Evolutionary conservation across 2,888 invertebrate species (phyloP), one percentile per base, ranked within the genome.

Genomic region (Doris montereyensis): DNA sequence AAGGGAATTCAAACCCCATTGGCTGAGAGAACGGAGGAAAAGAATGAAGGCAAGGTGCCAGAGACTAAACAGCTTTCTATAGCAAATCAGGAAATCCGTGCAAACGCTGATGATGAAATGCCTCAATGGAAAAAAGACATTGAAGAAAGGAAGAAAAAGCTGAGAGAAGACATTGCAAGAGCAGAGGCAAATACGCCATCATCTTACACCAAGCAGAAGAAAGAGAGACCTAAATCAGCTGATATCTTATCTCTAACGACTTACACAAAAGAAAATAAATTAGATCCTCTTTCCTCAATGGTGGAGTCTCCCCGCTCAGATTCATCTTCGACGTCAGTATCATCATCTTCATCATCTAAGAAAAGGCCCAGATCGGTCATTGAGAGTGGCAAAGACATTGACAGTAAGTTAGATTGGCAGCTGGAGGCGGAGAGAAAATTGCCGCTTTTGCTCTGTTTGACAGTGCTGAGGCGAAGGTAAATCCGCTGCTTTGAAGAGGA

Each of bases 381-480:
- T 5, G 52, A 5, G 17, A 10, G 8, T 17, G 5, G 8, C 10
- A 1, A 52, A 8, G 58, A 70, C 5, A 26, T 13, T 21, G 21
- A 0, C 21, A 26, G 28, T 21, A 70, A 62, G 60, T 82, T 86
- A 26, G 85, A 84, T n/a, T 89, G 89, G 89, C 87, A 89, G 81
- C 81, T 84, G 68, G 90, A 89, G 65, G 90, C 88, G 10, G 86
- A 88, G 68, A 86, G 84, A 68, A 81, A 70, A 86, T 84, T 82
- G 81, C 82, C 35, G 85, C 86, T 1, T 32, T 75, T n/a, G 81
- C 77, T 24, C 60, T 28, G 13, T 67, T 71, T 76, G 76, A 72
- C 30, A 65, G 0, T 13, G 72, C 32, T n/a, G 62, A 65, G 26
- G 52, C 62, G 52, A 41, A n/a, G n/a, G n/a, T n/a, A n/a, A n/a